phyloP scores from a whole-genome alignment of 2,113 vertebrate genomes.

The Copsychus sechellarum region DNA sequence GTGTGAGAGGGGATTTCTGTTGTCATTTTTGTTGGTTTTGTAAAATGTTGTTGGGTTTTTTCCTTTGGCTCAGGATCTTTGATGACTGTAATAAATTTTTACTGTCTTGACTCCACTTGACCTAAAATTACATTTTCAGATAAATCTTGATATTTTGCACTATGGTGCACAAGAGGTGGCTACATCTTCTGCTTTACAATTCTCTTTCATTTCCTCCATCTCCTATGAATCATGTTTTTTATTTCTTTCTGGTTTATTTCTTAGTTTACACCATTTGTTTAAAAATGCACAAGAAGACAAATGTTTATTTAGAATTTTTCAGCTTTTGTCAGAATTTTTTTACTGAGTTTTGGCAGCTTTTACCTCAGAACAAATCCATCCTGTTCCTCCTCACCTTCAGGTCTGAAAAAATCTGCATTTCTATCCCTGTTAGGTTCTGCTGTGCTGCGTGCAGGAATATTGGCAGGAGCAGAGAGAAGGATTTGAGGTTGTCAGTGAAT shows the following conservation, averaged over 20 bases:
- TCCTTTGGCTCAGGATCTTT: neutral
- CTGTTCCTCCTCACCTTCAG: neutral
- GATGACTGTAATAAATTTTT: neutral
- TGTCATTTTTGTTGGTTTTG: neutral
- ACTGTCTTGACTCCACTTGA: neutral
- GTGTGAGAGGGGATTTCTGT: neutral
- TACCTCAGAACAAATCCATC: neutral
- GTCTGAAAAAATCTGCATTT: conserved; percentile 3
- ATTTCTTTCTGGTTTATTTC: neutral
- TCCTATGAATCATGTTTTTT: neutral
- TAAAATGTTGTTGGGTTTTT: neutral
- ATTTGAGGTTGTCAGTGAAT: conserved; percentile 22
- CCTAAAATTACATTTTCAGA: neutral
- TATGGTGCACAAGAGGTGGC: neutral
- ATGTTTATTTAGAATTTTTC: neutral
- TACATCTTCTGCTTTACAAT: neutral
- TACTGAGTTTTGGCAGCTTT: neutral
- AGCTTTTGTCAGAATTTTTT: neutral
- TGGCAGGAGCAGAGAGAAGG: neutral
- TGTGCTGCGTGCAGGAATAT: neutral
- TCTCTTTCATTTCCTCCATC: neutral
- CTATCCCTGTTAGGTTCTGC: neutral
- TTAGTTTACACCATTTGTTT: neutral
- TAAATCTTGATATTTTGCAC: neutral
- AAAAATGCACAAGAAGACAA: neutral